phyloP scores from a whole-genome alignment of 1,140 invertebrate genomes.

The Drosophila virilis region DNA sequence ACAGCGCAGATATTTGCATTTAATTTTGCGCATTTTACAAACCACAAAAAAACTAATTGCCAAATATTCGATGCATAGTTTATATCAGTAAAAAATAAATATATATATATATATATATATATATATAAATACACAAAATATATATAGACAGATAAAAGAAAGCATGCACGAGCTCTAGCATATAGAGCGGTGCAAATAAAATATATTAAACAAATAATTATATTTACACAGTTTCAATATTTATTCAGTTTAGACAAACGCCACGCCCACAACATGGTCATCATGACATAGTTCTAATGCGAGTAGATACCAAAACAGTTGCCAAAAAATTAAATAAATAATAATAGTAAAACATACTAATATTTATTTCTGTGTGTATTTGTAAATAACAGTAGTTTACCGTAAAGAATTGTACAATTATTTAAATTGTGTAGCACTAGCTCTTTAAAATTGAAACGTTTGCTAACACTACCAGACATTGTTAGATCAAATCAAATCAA shows the following conservation, averaged over 20 bases:
- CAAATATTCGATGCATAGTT: constrained; percentile 77
- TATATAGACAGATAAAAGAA: constrained; percentile 33
- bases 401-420: constrained; percentile 41
- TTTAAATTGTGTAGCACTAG: constrained; percentile 50
- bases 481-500: constrained; percentile 47
- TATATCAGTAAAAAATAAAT: constrained; percentile 50
- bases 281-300: not conserved
- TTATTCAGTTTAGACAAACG: constrained; percentile 70
- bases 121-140: constrained; percentile 10
- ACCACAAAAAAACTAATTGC: constrained; percentile 67
- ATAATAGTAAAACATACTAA: constrained; percentile 3
- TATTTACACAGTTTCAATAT: constrained; percentile 70
- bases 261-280: constrained; percentile 30
- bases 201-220: constrained; percentile 69
- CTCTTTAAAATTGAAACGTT: constrained; percentile 52
- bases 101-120: constrained; percentile 43
- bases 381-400: constrained; percentile 68
- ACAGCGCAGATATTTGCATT: constrained; percentile 73
- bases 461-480: constrained; percentile 50
- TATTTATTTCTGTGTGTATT: constrained; percentile 59
- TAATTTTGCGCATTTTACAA: constrained; percentile 65
- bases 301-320: constrained; percentile 45
- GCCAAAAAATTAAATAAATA: constrained; percentile 36
- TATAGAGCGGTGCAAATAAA: constrained; percentile 60
- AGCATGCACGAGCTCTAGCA: constrained; percentile 31